Evolutionary conservation across 2,113 vertebrate species (phyloP), one percentile per base, ranked within the genome.

Genomic region (Bufo bufo): DNA sequence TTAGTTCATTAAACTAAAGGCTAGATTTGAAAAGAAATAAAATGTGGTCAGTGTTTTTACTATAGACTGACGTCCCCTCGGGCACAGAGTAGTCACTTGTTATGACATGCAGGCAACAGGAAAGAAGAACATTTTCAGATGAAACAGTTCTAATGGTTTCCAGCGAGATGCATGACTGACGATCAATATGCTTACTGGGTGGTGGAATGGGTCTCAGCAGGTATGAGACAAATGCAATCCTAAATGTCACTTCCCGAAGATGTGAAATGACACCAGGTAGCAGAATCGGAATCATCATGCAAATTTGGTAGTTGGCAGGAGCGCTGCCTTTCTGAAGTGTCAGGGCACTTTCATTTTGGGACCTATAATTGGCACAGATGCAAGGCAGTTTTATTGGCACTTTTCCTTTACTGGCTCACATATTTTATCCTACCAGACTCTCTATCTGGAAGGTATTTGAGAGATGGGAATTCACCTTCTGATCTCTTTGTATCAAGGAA

Each of bases 161-260:
- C 81, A 84, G 87, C 56, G 81, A 88, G 80, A 89, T 84, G 87
- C 81, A 89, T 89, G 81, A 84, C 87, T 89, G 87, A 89, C 74
- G 82, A 89, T 89, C 87, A 75, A 78, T 89, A 78, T 89, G 87
- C 87, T 89, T 89, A 84, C 87, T 78, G 82, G 87, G 87, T 84
- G 87, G 87, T 89, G 81, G 82, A 89, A 89, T 89, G 33, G 87
- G 82, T 84, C 87, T 84, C 87, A 89, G 87, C 87, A 89, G 87
- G 87, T 89, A 84, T 23, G 58, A 89, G 87, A 89, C 87, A 89
- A 89, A 89, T 89, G 69, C 81, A 89, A 84, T 83, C 74, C 87
- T 89, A 89, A 89, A 89, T 89, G 87, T 89, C 87, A 89, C 81
- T 84, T 84, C 87, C 82, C 56, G 87, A 43, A 61, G 87, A 89